phyloP scores from a whole-genome alignment of 2,888 invertebrate genomes.

The Sericinus montela region DNA sequence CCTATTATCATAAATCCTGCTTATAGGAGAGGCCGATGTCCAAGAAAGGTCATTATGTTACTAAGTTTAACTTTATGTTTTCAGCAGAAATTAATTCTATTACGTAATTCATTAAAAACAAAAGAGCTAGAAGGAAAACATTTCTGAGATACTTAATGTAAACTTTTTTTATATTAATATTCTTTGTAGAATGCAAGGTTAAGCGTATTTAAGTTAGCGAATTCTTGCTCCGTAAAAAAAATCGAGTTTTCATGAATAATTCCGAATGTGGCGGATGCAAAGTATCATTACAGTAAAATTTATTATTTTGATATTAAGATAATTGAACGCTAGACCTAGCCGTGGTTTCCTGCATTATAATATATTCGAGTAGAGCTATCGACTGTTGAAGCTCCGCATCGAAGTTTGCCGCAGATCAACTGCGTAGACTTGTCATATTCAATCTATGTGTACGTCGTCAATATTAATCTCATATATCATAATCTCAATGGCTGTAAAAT shows the following conservation, averaged over 20 bases:
- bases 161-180: too few relatives aligned
- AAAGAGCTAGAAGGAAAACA: too few relatives aligned
- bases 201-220: background rate
- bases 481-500: too few relatives aligned
- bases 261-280: constrained; percentile 53
- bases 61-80: too few relatives aligned
- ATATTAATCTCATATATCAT: too few relatives aligned
- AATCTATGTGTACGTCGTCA: too few relatives aligned
- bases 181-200: background rate
- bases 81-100: too few relatives aligned
- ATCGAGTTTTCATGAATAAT: constrained; percentile 16
- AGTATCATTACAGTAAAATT: constrained; percentile 70
- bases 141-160: too few relatives aligned
- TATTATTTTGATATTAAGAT: constrained; percentile 75
- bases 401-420: constrained; percentile 62
- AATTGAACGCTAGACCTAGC: constrained; percentile 64
- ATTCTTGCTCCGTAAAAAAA: background rate
- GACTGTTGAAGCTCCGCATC: constrained; percentile 37
- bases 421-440: constrained; percentile 31
- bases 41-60: too few relatives aligned
- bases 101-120: too few relatives aligned
- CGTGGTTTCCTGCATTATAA: constrained; percentile 75
- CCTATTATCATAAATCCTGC: too few relatives aligned
- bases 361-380: constrained; percentile 60
- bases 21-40: too few relatives aligned